phyloP scores from a whole-genome alignment of 2,113 vertebrate genomes.

The Tychaedon coryphoeus region DNA sequence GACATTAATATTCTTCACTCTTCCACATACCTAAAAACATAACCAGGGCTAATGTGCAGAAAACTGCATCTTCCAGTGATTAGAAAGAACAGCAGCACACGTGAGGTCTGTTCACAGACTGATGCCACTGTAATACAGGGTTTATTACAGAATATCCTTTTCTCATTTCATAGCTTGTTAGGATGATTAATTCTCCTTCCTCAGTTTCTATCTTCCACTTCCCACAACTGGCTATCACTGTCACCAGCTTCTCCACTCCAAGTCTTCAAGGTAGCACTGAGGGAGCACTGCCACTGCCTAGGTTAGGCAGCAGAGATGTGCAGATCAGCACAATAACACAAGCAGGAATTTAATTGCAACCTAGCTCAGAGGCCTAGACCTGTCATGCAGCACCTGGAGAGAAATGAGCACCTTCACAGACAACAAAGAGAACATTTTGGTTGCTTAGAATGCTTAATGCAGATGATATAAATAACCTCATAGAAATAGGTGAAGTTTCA shows the following conservation, averaged over 20 bases:
- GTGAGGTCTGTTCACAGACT: neutral
- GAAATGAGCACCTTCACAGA: neutral
- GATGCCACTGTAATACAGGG: neutral
- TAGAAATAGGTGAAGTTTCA: fast-evolving
- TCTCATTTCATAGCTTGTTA: neutral
- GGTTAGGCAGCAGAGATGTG: neutral
- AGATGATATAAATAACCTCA: neutral
- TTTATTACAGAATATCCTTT: neutral
- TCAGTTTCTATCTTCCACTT: neutral
- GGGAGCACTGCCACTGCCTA: neutral
- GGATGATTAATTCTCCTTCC: neutral
- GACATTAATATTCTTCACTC: neutral
- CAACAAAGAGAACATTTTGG: neutral
- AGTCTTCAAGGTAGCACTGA: neutral
- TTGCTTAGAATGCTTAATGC: neutral
- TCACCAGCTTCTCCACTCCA: neutral
- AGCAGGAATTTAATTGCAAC: neutral
- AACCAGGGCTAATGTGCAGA: neutral
- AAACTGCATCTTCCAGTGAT: neutral
- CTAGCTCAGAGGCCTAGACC: neutral
- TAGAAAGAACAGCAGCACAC: neutral
- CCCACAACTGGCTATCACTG: neutral
- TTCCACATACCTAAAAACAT: neutral
- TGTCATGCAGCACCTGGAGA: neutral
- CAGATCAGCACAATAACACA: neutral